Evolutionary conservation across 2,888 invertebrate genomes (phyloP).

Genomic region (Hemicrepidius hirtus): DNA sequence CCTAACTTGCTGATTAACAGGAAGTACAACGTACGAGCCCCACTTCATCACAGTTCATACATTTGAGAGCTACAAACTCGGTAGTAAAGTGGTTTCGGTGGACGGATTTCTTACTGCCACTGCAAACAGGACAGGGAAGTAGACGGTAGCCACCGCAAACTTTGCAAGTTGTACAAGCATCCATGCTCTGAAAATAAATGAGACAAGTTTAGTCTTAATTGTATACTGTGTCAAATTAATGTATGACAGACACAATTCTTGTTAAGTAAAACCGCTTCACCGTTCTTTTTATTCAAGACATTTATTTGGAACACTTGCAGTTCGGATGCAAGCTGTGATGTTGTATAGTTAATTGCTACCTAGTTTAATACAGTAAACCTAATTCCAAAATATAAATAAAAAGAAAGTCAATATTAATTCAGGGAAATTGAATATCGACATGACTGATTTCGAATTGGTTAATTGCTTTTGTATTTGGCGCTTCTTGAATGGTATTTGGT

Average conservation of each 20-base stretch:
- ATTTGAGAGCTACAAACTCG: conserved; percentile 94
- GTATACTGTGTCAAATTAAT: not conserved
- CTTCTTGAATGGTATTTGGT: no score
- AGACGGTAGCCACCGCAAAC: conserved; percentile 94
- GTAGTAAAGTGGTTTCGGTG: conserved; percentile 96
- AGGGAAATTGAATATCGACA: no score
- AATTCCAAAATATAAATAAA: no score
- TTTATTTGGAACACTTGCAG: not conserved
- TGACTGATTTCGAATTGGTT: no score
- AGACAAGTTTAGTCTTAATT: conserved; percentile 41
- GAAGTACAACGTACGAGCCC: conserved; percentile 92
- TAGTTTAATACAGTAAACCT: no score
- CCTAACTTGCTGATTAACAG: conserved; percentile 74
- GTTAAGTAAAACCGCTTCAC: not conserved
- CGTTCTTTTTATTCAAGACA: not conserved
- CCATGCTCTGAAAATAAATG: conserved; percentile 81
- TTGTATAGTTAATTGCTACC: no score
- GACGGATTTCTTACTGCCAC: conserved; percentile 96
- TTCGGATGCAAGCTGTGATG: no score
- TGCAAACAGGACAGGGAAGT: conserved; percentile 93
- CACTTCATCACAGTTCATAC: conserved; percentile 97
- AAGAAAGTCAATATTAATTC: no score
- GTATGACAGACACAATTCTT: not conserved
- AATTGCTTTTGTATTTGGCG: no score
- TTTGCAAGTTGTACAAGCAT: conserved; percentile 87